Percentiles rank a stretch among this genome's conserved stretches.
phyloP scores from a whole-genome alignment of 2,113 vertebrate genomes.

The Mobula hypostoma region DNA sequence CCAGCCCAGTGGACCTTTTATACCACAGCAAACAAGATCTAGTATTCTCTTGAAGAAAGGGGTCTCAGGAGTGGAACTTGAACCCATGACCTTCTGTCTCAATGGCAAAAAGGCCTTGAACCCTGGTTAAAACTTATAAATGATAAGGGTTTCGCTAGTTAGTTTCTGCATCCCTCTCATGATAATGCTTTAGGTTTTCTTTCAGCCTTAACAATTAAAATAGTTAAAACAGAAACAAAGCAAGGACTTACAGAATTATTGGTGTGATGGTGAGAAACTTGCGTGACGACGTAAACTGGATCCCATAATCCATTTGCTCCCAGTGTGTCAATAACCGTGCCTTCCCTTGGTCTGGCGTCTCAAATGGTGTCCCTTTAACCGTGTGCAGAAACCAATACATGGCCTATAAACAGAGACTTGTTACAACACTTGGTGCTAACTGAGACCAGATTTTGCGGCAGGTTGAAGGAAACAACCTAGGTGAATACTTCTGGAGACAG shows the following conservation, averaged over 20 bases:
- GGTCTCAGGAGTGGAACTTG: neutral
- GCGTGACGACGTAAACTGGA: slow-evolving; percentile 82
- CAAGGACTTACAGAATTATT: slow-evolving; percentile 73
- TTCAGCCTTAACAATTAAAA: neutral
- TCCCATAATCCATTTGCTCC: slow-evolving; percentile 89
- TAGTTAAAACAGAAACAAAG: neutral
- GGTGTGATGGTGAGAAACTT: slow-evolving; percentile 91
- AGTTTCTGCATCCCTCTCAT: neutral
- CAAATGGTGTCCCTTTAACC: slow-evolving; percentile 87
- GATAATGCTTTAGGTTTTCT: neutral
- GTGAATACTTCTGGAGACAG: neutral
- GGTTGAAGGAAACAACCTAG: neutral
- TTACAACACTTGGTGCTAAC: neutral
- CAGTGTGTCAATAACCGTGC: slow-evolving; percentile 84
- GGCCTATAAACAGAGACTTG: slow-evolving; percentile 52
- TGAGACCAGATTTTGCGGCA: neutral
- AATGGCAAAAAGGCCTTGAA: neutral
- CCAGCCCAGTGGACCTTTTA: neutral
- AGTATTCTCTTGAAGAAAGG: neutral
- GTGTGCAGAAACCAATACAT: slow-evolving; percentile 89
- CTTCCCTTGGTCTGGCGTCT: slow-evolving; percentile 87
- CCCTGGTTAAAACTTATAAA: neutral
- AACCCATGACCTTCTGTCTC: neutral
- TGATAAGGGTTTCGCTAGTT: neutral
- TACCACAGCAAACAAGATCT: neutral